Evolutionary conservation across 1,140 invertebrate genomes (phyloP), one percentile per base, ranked within the genome.

Genomic region (Zaprionus lachaisei): DNA sequence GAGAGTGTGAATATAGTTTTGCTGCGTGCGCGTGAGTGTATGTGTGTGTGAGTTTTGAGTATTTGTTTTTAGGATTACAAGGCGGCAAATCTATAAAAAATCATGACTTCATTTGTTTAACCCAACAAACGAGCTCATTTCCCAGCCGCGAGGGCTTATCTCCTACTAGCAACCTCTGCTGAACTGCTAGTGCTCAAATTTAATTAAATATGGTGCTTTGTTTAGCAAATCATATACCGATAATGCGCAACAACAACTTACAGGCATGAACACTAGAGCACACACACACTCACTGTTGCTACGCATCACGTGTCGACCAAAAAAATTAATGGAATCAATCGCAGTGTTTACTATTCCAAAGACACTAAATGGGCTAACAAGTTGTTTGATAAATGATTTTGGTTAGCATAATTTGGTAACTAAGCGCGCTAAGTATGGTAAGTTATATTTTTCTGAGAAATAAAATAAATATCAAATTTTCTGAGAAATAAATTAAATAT

Each of bases 51-150:
- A n/a, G 15, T 44, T 41, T n/a, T 44, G 6, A n/a, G 5, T 44
- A 9, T 3, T 47, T 47, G n/a, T 47, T 51, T 51, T 51, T 51
- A 49, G 44, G 12, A 51, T 75, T 60, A 65, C 61, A 76, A 72
- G 55, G 54, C 38, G 6, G 26, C 12, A 20, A 7, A 47, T 65
- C 62, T 77, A 77, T 62, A 67, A 56, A 47, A 72, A 62, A 72
- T 60, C 49, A 77, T 77, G 74, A 77, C 70, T 77, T 77, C 74
- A 77, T 72, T 28, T 34, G 28, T 67, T 67, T 76, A 77, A 64
- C 63, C 74, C 69, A 67, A 63, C 67, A 56, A 49, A 44, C 22
- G 31, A 38, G 24, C 26, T 47, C 28, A 24, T 54, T 11, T 26
- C 60, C 38, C 38, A 41, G 14, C 15, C n/a, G 41, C 7, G 41